Conservation (phyloP, 1,140 invertebrate species). For the Archegozetes longisetosus region DNA sequence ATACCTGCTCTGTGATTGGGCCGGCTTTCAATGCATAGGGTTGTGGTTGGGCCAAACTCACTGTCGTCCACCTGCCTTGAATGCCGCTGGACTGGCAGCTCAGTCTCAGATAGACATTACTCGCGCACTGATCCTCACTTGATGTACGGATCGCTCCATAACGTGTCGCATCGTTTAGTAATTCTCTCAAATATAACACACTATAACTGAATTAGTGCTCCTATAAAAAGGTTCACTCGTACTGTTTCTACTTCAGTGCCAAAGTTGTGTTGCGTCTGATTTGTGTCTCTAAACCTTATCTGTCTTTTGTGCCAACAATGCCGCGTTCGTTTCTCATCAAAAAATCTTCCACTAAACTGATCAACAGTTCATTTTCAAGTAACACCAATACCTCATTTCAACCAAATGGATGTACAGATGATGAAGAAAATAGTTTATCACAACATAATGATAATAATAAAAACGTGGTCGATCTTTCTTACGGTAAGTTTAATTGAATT, state of each 20-base stretch:
- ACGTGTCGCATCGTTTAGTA: not conserved
- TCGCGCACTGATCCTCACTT: not conserved
- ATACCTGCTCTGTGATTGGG: not conserved
- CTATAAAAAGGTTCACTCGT: not conserved
- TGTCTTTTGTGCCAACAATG: constrained; percentile 24
- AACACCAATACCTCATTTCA: constrained; percentile 14
- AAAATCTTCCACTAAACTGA: constrained; percentile 40
- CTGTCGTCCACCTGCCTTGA: not conserved
- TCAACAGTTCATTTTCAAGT: not conserved
- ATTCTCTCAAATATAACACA: no score
- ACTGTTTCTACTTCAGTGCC: not conserved
- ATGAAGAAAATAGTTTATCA: not conserved
- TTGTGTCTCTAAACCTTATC: not conserved
- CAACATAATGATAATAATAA: not conserved
- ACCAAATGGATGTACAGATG: constrained; percentile 12
- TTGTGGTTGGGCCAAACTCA: not conserved
- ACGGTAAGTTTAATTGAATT: no score
- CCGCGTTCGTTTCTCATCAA: constrained; percentile 41
- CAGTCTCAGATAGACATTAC: not conserved
- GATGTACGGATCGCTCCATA: not conserved
- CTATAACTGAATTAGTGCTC: not conserved
- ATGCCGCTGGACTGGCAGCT: not conserved
- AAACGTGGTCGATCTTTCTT: not conserved
- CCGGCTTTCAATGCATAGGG: not conserved
- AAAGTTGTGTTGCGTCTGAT: not conserved